Percentiles rank a stretch among this genome's conserved stretches.
Conservation (phyloP, 2,888 invertebrate genomes). For the Zygaena filipendulae region DNA sequence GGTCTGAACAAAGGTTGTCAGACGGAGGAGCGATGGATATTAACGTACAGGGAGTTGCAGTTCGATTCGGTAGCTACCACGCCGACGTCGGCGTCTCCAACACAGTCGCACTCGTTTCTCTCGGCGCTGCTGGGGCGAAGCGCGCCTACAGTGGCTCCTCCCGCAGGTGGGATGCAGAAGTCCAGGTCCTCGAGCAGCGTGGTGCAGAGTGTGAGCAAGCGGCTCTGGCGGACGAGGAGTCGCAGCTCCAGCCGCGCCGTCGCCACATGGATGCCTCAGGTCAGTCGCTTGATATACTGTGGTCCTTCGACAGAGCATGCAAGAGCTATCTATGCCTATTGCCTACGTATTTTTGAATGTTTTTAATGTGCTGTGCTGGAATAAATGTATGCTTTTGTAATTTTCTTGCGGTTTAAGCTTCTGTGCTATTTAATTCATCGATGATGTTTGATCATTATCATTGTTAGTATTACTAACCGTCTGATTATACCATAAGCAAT, state of each 20-base stretch:
- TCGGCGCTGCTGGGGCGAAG: slow-evolving; percentile 44
- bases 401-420: too few relatives aligned
- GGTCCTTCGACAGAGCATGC: neutral
- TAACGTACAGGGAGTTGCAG: slow-evolving; percentile 49
- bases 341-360: too few relatives aligned
- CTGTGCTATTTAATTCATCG: too few relatives aligned
- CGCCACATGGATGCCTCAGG: slow-evolving; percentile 87
- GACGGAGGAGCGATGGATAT: slow-evolving; percentile 81
- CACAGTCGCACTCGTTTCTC: slow-evolving; percentile 56
- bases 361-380: too few relatives aligned
- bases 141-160: slow-evolving; percentile 36
- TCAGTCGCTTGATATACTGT: slow-evolving; percentile 57
- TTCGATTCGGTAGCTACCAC: slow-evolving; percentile 46
- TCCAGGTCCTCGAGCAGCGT: slow-evolving; percentile 90
- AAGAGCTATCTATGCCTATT: neutral
- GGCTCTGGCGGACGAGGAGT: slow-evolving; percentile 86
- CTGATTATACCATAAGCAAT: too few relatives aligned
- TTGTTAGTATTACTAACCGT: neutral
- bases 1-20: slow-evolving; percentile 80
- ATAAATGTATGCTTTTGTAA: too few relatives aligned
- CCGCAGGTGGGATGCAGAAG: slow-evolving; percentile 86
- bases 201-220: slow-evolving; percentile 85
- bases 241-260: slow-evolving; percentile 80
- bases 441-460: neutral
- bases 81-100: slow-evolving; percentile 63